Evolutionary conservation across 2,888 invertebrate species (phyloP), one percentile per base, ranked within the genome.

Genomic region (Xylota segnis): DNA sequence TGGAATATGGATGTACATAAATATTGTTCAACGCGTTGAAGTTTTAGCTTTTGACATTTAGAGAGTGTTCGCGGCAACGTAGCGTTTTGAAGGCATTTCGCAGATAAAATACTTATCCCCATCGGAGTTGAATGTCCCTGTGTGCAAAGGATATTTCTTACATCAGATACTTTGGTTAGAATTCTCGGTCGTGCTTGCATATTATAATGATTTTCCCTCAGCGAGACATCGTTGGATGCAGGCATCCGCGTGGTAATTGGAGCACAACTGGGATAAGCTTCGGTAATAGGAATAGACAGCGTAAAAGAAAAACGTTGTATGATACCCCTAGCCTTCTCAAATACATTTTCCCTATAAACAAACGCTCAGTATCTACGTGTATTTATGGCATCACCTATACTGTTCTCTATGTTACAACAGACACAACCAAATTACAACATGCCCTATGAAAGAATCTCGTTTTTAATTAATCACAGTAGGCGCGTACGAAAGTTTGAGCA

Each of bases 11-110:
- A 58, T 59, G 40, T 52, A n/a, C n/a, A n/a, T n/a, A 74, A 52
- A 72, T 72, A 61, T 72, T 72, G 34, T 54, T 43, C n/a, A 61
- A 45, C 29, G 40, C 27, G 27, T 32, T 56, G 10, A 68, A 40
- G 68, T 40, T 45, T 56, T 43, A 16, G 16, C 14, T 54, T 54
- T 14, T 16, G 27, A 37, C 27, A 50, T 47, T 10, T 12, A 23
- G 37, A 32, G 23, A 6, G 5, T 14, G 45, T n/a, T n/a, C 16
- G n/a, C 12, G 12, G 9, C 3, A 7, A 14, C 7, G 40, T 4
- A 1, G 23, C 23, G n/a, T 10, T 29, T n/a, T 45, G 16, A 47
- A 4, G 29, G 4, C 14, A 7, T 4, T 43, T 14, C 14, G 45
- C 2, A 12, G 12, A 45, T 63, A 10, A n/a, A n/a, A 59, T 18